Percentiles rank a stretch among this genome's conserved stretches.
phyloP scores from a whole-genome alignment of 1,140 invertebrate species.

The Drosophila mojavensis region DNA sequence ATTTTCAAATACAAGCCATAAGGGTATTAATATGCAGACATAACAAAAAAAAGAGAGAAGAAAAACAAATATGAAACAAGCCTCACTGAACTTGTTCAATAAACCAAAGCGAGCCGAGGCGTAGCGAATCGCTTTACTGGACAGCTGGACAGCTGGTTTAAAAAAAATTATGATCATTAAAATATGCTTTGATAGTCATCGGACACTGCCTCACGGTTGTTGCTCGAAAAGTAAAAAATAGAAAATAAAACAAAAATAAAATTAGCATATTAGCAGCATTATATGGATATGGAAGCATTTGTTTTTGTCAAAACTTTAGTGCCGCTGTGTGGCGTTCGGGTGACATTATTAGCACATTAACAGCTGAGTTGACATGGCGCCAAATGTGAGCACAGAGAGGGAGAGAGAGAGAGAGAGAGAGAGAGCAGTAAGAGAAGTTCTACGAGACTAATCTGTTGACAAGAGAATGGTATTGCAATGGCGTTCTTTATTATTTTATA shows the following conservation, averaged over 20 bases:
- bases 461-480: too few relatives aligned
- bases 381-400: neutral
- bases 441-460: too few relatives aligned
- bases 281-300: slow-evolving; percentile 49
- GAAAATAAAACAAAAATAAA: neutral
- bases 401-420: neutral
- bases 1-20: neutral
- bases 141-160: slow-evolving; percentile 24
- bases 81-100: slow-evolving; percentile 51
- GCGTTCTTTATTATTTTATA: too few relatives aligned
- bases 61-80: slow-evolving; percentile 31
- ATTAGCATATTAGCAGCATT: slow-evolving; percentile 62
- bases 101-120: slow-evolving; percentile 37
- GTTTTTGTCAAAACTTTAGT: slow-evolving; percentile 48
- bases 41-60: neutral
- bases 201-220: slow-evolving; percentile 19
- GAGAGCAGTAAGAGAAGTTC: neutral
- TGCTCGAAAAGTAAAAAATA: too few relatives aligned
- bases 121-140: slow-evolving; percentile 32
- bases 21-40: neutral
- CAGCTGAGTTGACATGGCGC: slow-evolving; percentile 43
- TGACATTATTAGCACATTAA: slow-evolving; percentile 56
- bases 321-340: slow-evolving; percentile 37
- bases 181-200: slow-evolving; percentile 65
- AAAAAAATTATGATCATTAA: slow-evolving; percentile 60